Evolutionary conservation across 2,797 vertebrate genomes (phyloP).

Genomic region (Melanotaenia pygmaea): DNA sequence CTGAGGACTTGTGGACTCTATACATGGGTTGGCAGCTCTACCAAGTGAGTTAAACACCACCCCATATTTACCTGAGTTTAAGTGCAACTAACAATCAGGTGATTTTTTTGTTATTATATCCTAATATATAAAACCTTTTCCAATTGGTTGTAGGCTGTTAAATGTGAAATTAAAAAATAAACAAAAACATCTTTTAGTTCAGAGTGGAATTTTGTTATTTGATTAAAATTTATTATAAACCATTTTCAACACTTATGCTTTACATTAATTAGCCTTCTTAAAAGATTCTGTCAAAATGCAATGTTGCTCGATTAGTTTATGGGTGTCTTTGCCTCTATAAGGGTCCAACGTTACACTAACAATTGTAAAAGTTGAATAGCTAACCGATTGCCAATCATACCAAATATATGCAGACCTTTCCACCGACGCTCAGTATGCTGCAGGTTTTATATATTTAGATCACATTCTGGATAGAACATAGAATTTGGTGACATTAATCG

Average conservation of each 20-base stretch:
- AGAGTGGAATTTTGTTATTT: not conserved
- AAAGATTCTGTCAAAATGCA: slow-evolving; percentile 4
- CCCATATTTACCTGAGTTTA: not conserved
- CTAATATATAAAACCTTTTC: not conserved
- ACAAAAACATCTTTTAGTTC: not conserved
- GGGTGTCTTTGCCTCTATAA: slow-evolving; percentile 30
- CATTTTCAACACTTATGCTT: slow-evolving; percentile 4
- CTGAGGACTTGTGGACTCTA: too few species aligned
- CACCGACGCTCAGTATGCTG: slow-evolving; percentile 33
- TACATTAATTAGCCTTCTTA: slow-evolving; percentile 22
- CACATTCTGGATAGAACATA: slow-evolving; percentile 44
- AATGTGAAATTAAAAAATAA: too few species aligned
- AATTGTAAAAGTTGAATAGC: slow-evolving; percentile 49
- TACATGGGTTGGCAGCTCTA: too few species aligned
- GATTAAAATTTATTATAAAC: too few species aligned
- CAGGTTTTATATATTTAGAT: slow-evolving; percentile 57
- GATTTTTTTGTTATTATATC: not conserved
- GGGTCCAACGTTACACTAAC: not conserved
- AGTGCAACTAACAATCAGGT: not conserved
- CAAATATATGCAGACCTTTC: slow-evolving; percentile 30
- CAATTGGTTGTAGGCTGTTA: not conserved
- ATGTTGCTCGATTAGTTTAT: not conserved
- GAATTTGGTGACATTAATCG: slow-evolving; percentile 67
- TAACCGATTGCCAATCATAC: slow-evolving; percentile 59
- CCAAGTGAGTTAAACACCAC: too few species aligned